Evolutionary conservation across 1,140 invertebrate species (phyloP), one percentile per base, ranked within the genome.

Genomic region (Nasonia vitripennis): DNA sequence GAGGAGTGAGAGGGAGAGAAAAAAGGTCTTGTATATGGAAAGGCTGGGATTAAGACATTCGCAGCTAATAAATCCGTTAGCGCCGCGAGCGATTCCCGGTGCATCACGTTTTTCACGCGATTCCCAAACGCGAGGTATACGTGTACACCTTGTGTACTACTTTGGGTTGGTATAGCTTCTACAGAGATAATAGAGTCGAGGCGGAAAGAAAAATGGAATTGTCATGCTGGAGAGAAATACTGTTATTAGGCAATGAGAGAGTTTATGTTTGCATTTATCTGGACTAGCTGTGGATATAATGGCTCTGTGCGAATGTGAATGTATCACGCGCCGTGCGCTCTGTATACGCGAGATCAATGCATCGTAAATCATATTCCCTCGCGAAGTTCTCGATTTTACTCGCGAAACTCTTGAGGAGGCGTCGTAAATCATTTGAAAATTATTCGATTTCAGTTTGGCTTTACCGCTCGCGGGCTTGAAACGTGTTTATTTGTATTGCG

Each of bases 61-160:
- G 71, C 73, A n/a, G 51, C 34, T 83, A 83, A 77, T 83, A 83
- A 77, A 83, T 67, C 34, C 81, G 51, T 83, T 51, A 27, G 31
- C 48, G 41, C 62, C 23, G 51, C 27, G 4, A 51, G 77, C 23
- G 5, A 78, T 62, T 78, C 48, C 27, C 48, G 77, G 3, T 5
- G 51, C 31, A 79, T 37, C 51, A 67, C 55, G 55, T n/a, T 62
- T 62, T 62, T 62, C 55, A 7, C 20, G 6, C 55, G 55, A 62
- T 62, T 62, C 55, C 55, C 55, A 62, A 62, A 62, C 17, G 55
- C 5, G 14, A 14, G 17, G 14, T 62, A 6, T 20, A 7, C 55
- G 0, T 17, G 55, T 27, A 27, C 27, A 27, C 27, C 17, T 4
- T 62, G 17, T n/a, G 17, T 62, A 62, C 17, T 20, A n/a, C 55